Evolutionary conservation across 2,797 vertebrate genomes (phyloP), one percentile per base, ranked within the genome.

Genomic region (Fringilla coelebs): DNA sequence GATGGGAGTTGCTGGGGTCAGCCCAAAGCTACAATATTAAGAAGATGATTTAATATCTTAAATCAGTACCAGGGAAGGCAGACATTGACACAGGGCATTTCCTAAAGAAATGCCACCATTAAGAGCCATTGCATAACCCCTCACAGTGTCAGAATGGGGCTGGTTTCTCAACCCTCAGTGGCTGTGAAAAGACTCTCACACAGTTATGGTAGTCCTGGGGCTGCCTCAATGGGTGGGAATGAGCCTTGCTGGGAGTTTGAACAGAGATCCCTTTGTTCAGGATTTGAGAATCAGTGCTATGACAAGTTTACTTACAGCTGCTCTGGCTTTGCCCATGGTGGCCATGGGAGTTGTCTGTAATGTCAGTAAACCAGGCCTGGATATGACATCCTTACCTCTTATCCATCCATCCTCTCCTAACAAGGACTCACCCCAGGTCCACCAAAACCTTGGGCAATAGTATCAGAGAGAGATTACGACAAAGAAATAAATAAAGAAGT

Each of bases 401-500:
- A 66, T 0, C 70, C 73, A 91, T 74, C 73, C 46, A 34, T 57
- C 51, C 52, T 74, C 68, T 85, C n/a, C 1, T 52, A 74, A 82
- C 32, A 48, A 76, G 57, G 45, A 32, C 17, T 70, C 34, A 36
- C 40, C 36, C 34, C 61, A 58, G 20, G 49, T 45, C 72, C 52
- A 52, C 80, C 83, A 49, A 91, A 93, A 49, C 36, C 79, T 49
- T 75, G 52, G 41, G 78, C 65, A 85, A 57, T 1, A 70, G 61
- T 54, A 85, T 88, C 38, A 67, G 48, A 70, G 17, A 29, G 25
- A n/a, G 54, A 95, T 83, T 76, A 83, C 52, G 73, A 67, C 55
- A 84, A 84, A 96, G 86, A 96, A 94, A 96, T 92, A 96, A 96
- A 96, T 88, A 96, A 94, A 92, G 31, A 67, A 91, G 74, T 66